phyloP scores from a whole-genome alignment of 2,888 invertebrate species.

The Dynastes grantii region DNA sequence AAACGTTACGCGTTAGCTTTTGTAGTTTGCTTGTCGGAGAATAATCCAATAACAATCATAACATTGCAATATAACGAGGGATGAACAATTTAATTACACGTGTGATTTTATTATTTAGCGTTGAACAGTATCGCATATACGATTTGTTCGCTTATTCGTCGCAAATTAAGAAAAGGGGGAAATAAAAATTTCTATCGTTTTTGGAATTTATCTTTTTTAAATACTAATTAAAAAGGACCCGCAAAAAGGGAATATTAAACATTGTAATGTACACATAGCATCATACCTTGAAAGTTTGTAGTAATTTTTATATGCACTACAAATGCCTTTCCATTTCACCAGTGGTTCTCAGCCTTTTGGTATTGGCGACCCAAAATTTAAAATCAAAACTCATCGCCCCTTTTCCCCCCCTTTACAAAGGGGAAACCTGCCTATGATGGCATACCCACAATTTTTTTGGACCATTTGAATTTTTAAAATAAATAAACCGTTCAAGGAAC shows the following conservation, averaged over 20 bases:
- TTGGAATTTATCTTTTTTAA: conserved; percentile 7
- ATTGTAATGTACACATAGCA: background rate
- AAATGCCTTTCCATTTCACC: too few relatives aligned
- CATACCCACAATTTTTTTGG: too few relatives aligned
- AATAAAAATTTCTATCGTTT: conserved; percentile 3
- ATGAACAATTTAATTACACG: conserved; percentile 64
- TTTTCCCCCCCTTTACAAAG: too few relatives aligned
- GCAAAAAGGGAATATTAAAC: background rate
- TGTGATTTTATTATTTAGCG: conserved; percentile 64
- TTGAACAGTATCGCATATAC: conserved; percentile 47
- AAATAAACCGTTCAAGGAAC: too few relatives aligned
- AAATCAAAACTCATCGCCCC: too few relatives aligned
- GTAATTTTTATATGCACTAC: background rate
- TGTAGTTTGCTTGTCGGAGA: conserved; percentile 30
- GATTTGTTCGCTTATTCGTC: conserved; percentile 24
- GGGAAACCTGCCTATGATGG: too few relatives aligned
- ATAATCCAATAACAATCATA: conserved; percentile 49
- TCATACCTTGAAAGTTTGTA: background rate
- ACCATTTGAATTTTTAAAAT: too few relatives aligned
- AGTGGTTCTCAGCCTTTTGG: too few relatives aligned
- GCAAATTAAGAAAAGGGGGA: conserved; percentile 8
- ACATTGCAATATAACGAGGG: conserved; percentile 59
- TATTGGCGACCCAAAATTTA: too few relatives aligned
- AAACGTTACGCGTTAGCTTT: conserved; percentile 16
- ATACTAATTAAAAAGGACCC: background rate